These are phyloP conservation scores for Miniopterus natalensis DNA, from an alignment of 2,113 vertebrate species.

Conservation along the genomic window DNA sequence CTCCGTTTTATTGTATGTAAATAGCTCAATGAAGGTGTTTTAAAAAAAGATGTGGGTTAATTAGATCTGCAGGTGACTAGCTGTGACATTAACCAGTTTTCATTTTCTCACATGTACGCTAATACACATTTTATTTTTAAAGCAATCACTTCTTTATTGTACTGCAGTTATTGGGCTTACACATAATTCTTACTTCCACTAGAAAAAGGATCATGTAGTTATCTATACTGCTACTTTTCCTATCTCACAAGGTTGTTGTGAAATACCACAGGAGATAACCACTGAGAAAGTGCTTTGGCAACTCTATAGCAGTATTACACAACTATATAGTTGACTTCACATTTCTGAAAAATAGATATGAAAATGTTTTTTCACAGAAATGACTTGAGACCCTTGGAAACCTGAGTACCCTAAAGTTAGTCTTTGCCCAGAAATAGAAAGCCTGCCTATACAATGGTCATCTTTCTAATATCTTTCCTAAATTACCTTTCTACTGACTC, in stretches of 20 bases:
- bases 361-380: constrained; percentile 35
- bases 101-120: constrained; percentile 52
- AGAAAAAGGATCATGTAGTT: constrained; percentile 42
- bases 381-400: constrained; percentile 49
- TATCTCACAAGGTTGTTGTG: constrained; percentile 64
- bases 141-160: background rate
- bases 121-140: constrained; percentile 23
- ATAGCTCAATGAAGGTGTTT: constrained; percentile 22
- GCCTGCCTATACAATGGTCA: constrained; percentile 14
- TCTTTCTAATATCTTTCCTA: constrained; percentile 24
- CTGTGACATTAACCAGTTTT: background rate
- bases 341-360: background rate
- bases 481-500: constrained; percentile 52
- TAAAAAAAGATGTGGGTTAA: background rate
- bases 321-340: constrained; percentile 54
- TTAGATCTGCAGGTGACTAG: constrained; percentile 15
- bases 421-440: constrained; percentile 42
- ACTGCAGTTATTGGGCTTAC: constrained; percentile 4
- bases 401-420: background rate
- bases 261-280: constrained; percentile 66
- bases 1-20: background rate
- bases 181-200: constrained; percentile 42
- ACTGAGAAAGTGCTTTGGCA: constrained; percentile 75
- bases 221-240: constrained; percentile 64
- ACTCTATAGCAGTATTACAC: constrained; percentile 63